A percentile compares a stretch with the other conserved stretches of the same genome.
Evolutionary conservation across 64 coral and sea anemone species (phyloP).

Genomic region (Trachythela sp.): DNA sequence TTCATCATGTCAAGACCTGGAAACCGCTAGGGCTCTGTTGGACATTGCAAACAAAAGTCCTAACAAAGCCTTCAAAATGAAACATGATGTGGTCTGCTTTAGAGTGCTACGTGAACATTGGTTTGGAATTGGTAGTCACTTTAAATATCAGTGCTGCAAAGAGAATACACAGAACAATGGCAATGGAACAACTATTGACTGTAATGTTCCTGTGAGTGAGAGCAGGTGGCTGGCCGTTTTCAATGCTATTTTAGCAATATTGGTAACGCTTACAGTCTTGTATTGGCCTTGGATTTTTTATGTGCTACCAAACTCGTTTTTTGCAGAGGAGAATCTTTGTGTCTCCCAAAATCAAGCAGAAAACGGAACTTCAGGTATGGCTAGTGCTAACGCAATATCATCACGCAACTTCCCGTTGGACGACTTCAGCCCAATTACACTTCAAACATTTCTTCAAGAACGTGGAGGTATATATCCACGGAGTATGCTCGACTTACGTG

Average conservation of each 20-base stretch:
- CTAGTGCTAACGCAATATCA: neutral
- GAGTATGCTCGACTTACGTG: neutral
- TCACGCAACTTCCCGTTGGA: constrained; percentile 22
- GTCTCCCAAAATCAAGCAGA: neutral
- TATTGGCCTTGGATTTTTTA: constrained; percentile 35
- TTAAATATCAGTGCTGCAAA: constrained; percentile 40
- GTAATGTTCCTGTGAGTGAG: constrained; percentile 16
- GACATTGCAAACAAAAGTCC: neutral
- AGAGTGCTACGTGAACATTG: constrained; percentile 38
- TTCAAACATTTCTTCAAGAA: neutral
- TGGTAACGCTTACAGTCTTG: neutral
- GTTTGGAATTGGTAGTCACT: constrained; percentile 32
- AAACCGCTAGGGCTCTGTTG: constrained; percentile 22
- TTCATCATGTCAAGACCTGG: constrained; percentile 25
- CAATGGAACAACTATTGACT: neutral
- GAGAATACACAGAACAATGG: neutral
- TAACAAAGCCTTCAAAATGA: neutral
- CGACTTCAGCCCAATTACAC: constrained; percentile 42
- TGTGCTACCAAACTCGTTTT: constrained; percentile 8
- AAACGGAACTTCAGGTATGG: neutral
- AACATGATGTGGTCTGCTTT: constrained; percentile 35
- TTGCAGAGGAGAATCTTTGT: neutral
- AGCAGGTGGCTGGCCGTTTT: constrained; percentile 25
- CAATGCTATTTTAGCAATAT: constrained; percentile 14
- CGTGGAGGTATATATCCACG: neutral